These are phyloP conservation scores for Diplogasteroides magnus DNA, from an alignment of 1,140 invertebrate genomes.

Conservation along the genomic window DNA sequence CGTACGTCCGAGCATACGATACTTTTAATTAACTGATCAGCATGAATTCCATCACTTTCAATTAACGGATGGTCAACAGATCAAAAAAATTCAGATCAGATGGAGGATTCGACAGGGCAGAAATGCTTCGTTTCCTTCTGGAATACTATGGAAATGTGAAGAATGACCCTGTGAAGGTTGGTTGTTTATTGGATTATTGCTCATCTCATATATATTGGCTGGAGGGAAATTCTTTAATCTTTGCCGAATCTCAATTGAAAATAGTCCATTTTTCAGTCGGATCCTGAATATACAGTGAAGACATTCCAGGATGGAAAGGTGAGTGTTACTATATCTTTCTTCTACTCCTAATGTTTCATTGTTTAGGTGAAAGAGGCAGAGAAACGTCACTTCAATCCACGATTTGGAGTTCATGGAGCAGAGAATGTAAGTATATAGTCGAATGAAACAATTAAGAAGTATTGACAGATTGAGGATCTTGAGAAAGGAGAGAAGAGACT, in stretches of 20 bases:
- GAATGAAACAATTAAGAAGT: too few relatives aligned
- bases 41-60: too few relatives aligned
- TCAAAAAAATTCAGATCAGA: too few relatives aligned
- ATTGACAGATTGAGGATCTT: neutral
- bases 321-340: too few relatives aligned
- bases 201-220: neutral
- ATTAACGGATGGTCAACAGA: too few relatives aligned
- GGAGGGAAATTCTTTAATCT: too few relatives aligned
- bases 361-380: neutral
- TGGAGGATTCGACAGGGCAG: slow-evolving; percentile 32
- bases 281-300: slow-evolving; percentile 42
- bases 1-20: too few relatives aligned
- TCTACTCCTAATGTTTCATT: too few relatives aligned
- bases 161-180: slow-evolving; percentile 39
- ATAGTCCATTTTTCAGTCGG: slow-evolving; percentile 34
- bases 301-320: slow-evolving; percentile 46
- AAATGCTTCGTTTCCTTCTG: slow-evolving; percentile 42
- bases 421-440: slow-evolving; percentile 11
- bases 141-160: slow-evolving; percentile 48
- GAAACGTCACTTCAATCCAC: neutral
- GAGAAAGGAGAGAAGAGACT: neutral
- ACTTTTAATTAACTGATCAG: too few relatives aligned
- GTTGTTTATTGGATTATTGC: neutral
- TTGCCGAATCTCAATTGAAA: slow-evolving; percentile 12
- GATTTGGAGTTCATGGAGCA: neutral